These are phyloP conservation scores for Zaprionus africanus DNA, from an alignment of 1,140 invertebrate genomes.

Conservation along the genomic window DNA sequence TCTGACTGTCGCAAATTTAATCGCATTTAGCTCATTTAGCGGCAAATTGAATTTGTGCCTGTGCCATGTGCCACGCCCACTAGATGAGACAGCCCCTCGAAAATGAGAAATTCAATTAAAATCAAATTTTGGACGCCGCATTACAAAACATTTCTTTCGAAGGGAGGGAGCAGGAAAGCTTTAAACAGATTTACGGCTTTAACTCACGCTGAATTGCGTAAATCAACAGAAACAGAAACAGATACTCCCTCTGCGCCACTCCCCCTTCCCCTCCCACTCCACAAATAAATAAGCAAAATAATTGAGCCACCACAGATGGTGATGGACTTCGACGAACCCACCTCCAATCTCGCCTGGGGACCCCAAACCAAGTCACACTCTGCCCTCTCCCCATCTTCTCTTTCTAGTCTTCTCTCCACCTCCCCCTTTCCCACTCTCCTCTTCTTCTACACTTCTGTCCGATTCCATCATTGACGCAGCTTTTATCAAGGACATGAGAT, in stretches of 20 bases:
- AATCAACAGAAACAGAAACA: constrained; percentile 30
- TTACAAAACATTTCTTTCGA: constrained; percentile 15
- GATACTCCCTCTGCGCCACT: neutral
- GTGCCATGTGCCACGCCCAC: constrained; percentile 5
- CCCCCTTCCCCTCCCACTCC: neutral
- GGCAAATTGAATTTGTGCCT: constrained; percentile 73
- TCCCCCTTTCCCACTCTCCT: neutral
- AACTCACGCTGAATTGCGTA: constrained; percentile 22
- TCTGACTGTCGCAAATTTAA: constrained; percentile 55
- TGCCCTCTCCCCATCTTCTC: neutral
- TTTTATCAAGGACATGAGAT: constrained; percentile 60
- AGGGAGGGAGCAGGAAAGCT: neutral
- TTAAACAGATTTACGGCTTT: constrained; percentile 69
- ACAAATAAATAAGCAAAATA: constrained; percentile 70
- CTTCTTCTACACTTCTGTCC: neutral
- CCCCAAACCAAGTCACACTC: neutral
- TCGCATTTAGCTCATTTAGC: constrained; percentile 80
- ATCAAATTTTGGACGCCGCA: constrained; percentile 63
- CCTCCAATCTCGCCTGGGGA: neutral
- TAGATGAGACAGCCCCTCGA: constrained; percentile 20
- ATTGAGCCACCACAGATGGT: constrained; percentile 46
- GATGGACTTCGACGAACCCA: neutral
- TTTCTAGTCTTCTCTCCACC: neutral
- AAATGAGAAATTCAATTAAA: constrained; percentile 82
- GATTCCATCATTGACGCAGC: constrained; percentile 36